These are phyloP conservation scores for Odontomyia ornata DNA, from an alignment of 2,888 invertebrate genomes.

Conservation along the genomic window DNA sequence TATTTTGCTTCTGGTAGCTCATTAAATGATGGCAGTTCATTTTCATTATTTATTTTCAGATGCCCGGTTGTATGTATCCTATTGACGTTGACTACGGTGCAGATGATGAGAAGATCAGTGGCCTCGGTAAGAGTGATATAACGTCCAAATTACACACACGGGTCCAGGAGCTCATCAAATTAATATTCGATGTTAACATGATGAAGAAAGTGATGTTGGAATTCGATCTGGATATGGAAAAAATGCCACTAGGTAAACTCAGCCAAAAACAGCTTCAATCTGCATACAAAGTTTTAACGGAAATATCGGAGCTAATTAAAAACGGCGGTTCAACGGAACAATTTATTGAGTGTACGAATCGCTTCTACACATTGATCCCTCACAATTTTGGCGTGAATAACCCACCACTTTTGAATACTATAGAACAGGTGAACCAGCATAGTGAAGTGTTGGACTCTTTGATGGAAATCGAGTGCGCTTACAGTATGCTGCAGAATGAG, in stretches of 20 bases:
- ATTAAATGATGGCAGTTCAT: too few species aligned
- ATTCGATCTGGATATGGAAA: slow-evolving; percentile 95
- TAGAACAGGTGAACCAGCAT: slow-evolving; percentile 76
- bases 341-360: slow-evolving; percentile 88
- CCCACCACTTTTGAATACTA: slow-evolving; percentile 81
- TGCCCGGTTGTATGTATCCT: slow-evolving; percentile 73
- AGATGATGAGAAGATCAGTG: slow-evolving; percentile 58
- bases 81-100: slow-evolving; percentile 90
- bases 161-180: slow-evolving; percentile 83
- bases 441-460: slow-evolving; percentile 90
- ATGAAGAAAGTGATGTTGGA: slow-evolving; percentile 95
- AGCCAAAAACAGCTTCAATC: slow-evolving; percentile 88
- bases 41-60: too few species aligned
- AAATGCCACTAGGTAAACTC: slow-evolving; percentile 98
- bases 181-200: slow-evolving; percentile 88
- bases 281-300: slow-evolving; percentile 83
- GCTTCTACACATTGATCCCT: slow-evolving; percentile 94
- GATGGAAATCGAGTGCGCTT: slow-evolving; percentile 95
- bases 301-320: slow-evolving; percentile 71
- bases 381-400: slow-evolving; percentile 90
- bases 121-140: slow-evolving; percentile 60
- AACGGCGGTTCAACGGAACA: slow-evolving; percentile 64
- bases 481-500: slow-evolving; percentile 78
- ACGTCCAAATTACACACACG: slow-evolving; percentile 76
- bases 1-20: neutral